Evolutionary conservation across 2,113 vertebrate species (phyloP), one percentile per base, ranked within the genome.

Genomic region (Crotalus horridus): DNA sequence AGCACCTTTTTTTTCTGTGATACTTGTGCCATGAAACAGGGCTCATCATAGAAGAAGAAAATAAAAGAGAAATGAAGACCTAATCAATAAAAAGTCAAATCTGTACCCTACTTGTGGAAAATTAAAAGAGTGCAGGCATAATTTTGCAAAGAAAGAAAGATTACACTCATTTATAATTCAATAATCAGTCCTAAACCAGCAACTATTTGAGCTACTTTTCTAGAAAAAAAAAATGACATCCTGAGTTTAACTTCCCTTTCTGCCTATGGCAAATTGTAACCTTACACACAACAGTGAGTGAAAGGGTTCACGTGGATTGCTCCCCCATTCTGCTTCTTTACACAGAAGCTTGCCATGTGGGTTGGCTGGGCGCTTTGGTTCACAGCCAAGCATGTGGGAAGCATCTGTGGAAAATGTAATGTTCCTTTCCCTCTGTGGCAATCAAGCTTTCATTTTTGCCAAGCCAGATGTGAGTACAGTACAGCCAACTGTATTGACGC

Each of bases 251-350:
- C 15, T 15, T 51, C 3, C 64, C 29, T 69, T 81, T 55, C 29
- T 89, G n/a, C n/a, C 23, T 12, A 39, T 56, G 46, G 43, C 48
- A 56, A 51, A 26, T 10, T 64, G 17, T 33, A 39, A 29, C 88
- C 51, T 23, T 92, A n/a, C 69, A 23, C 4, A 33, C n/a, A 39
- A 9, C 8, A 33, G 33, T 6, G 55, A 26, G 15, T 51, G 64
- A 51, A 56, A 85, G 88, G 90, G 92, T 94, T 92, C 93, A 92
- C 48, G 81, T 86, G 48, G 85, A 93, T 89, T 94, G 93, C 61
- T 93, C 87, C 53, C 91, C 91, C 95, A 92, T 94, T 92, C 54
- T 58, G 24, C 33, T 69, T 74, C 12, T 69, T 29, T 54, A 39
- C 43, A 20, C 64, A 90, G 88, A 51, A 89, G 43, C 26, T 61